A percentile compares a stretch with the other conserved stretches of the same genome.
phyloP scores from a whole-genome alignment of 2,888 invertebrate genomes.

The Dione vanillae region DNA sequence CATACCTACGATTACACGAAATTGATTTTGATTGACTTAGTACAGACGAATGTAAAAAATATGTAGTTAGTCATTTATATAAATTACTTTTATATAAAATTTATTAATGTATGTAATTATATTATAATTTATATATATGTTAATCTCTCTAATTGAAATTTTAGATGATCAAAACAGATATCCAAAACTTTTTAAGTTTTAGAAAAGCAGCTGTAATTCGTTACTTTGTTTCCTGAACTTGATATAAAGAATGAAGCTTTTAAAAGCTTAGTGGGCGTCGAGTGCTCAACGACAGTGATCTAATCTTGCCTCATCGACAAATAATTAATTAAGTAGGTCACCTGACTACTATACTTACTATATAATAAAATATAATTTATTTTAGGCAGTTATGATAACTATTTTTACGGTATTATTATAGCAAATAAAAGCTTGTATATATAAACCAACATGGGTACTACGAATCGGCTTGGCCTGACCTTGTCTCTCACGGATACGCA shows the following conservation, averaged over 20 bases:
- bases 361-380: slow-evolving; percentile 6
- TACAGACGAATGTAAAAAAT: no score
- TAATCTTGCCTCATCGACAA: slow-evolving; percentile 77
- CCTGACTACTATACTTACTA: slow-evolving; percentile 58
- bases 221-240: slow-evolving; percentile 1
- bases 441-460: not conserved
- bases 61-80: no score
- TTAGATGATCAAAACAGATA: no score
- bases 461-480: slow-evolving; percentile 56
- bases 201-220: not conserved
- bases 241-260: slow-evolving; percentile 14
- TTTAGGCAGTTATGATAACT: not conserved
- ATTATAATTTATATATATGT: no score
- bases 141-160: no score
- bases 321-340: slow-evolving; percentile 73
- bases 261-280: slow-evolving; percentile 3
- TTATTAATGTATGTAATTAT: no score
- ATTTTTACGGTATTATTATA: not conserved
- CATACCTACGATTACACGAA: no score
- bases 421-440: not conserved
- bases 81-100: no score
- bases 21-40: no score
- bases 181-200: not conserved
- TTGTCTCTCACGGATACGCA: slow-evolving; percentile 74
- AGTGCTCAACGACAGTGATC: slow-evolving; percentile 31